Base-by-base conservation (phyloP, 1,140 invertebrate genomes). In the Metaphire vulgaris region DNA sequence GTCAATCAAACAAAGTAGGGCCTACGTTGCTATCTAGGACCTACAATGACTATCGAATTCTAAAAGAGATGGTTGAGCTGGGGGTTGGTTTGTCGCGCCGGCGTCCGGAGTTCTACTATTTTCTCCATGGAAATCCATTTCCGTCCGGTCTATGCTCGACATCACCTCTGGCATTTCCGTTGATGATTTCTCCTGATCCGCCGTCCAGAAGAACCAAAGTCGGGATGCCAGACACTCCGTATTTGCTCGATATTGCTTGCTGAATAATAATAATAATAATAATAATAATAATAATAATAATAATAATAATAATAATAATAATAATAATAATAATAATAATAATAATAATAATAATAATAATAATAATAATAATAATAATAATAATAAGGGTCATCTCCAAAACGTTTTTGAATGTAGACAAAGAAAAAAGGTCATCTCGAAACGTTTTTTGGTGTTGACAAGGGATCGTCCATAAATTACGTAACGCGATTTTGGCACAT, bases 181-280 rank as follows among this genome's bases (percentile, higher is more conserved):
- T 92, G 74, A 91, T 87, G 41, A 90, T 83, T 1, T 86, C 85
- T 69, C 89, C 89, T 74, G 87, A 86, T 12, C 84, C 82, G 32
- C 87, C 88, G 81, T 91, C 92, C 26, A 93, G 82, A 75, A 93
- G 87, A 70, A 93, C 90, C 79, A 94, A 86, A 21, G 90, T 91
- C 28, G 92, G 92, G 56, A 91, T 92, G 12, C 90, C 89, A 77
- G 91, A 90, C 76, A 92, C 91, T 79, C 89, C 88, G 84, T 90
- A 92, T 80, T 90, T 90, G 74, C 90, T 89, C 6, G 41, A 56
- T 56, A 56, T 56, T 6, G 41, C 41, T 21, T 6, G 6, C 41
- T 56, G 21, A 56, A 56, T 56, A 21, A 6, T 12, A 21, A 56
- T 6, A 56, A 56, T 12, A 56, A 56, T 12, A 6, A 56, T 6